Base-by-base conservation (phyloP, 1,140 invertebrate genomes). In the Daktulosphaira vitifoliae region DNA sequence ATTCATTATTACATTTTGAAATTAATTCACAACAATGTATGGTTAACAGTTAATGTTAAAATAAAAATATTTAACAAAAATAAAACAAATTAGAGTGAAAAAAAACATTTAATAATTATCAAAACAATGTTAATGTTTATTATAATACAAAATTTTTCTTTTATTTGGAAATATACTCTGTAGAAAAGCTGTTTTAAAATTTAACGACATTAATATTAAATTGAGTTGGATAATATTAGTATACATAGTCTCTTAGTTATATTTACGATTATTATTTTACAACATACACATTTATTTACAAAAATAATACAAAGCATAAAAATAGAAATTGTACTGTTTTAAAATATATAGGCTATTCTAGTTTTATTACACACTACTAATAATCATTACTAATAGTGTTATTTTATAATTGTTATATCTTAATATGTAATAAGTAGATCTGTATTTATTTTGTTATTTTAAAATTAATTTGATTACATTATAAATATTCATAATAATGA, bases 301-400 rank as follows among this genome's bases (percentile, higher is more conserved):
- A 6, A 29, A 29, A 48, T 62, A 44, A 25, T 62, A 62, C 29
- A 62, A 62, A 62, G 44, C 29, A 62, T 62, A 46, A 46, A 62
- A 62, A 29, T n/a, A 18, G 44, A 48, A 62, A 62, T 62, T 62
- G 56, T 62, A 62, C 56, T 48, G 42, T 62, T 62, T 39, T 56
- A 42, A 33, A 46, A 46, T 42, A 62, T 62, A 38, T 62, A 62
- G 56, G 42, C 56, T 62, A 62, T 39, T 62, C 56, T 62, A 39
- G 20, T 59, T 46, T 59, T 39, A 25, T 59, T 62, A n/a, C n/a
- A n/a, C n/a, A n/a, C n/a, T n/a, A n/a, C n/a, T n/a, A n/a, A n/a
- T n/a, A n/a, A n/a, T n/a, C n/a, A n/a, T n/a, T n/a, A n/a, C n/a
- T n/a, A n/a, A n/a, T n/a, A n/a, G n/a, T n/a, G n/a, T n/a, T n/a